Base-by-base conservation (phyloP, 2,113 vertebrate species). In the Eptesicus fuscus region DNA sequence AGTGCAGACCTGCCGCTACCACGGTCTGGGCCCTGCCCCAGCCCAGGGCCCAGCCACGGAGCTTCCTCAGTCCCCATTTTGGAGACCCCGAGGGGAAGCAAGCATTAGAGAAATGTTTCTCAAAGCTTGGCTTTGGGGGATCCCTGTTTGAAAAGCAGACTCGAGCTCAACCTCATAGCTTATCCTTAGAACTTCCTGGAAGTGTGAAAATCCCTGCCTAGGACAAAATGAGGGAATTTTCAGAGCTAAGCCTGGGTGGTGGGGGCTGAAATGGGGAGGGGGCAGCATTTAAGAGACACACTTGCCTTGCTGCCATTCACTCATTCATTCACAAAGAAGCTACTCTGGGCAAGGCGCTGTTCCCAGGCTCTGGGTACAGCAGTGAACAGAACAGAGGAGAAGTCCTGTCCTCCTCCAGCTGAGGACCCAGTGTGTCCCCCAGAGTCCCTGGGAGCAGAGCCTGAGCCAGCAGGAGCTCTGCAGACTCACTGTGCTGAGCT, bases 1-100 rank as follows among this genome's bases (percentile, higher is more conserved):
- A 99, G 99, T 99, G 97, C 42, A 61, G 2, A 59, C 40, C 37
- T 3, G 4, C 20, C 1, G 4, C 79, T 7, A 5, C 63, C 2
- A 5, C 9, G 47, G 17, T 4, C 28, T 13, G 7, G 67, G 73
- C 28, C 47, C 25, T 9, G 7, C n/a, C 86, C 73, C 16, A 20
- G 44, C 18, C 49, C 4, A 5, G 8, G 71, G 7, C 30, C 42
- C 82, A 6, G 8, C 20, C 2, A 2, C 23, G 0, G 4, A 23
- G 32, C 42, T 14, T 7, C 9, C 30, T 32, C 84, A 5, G 20
- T 12, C 61, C 20, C 73, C 61, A 44, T 10, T 0, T 20, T 83
- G 53, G 32, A 69, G 87, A 49, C 35, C 32, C 42, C 7, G 4
- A 42, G 53, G 22, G 44, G 51, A 10, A 47, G 9, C 20, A 32